Evolutionary conservation across 2,888 invertebrate genomes (phyloP).

Genomic region (Stenodema calcarata): DNA sequence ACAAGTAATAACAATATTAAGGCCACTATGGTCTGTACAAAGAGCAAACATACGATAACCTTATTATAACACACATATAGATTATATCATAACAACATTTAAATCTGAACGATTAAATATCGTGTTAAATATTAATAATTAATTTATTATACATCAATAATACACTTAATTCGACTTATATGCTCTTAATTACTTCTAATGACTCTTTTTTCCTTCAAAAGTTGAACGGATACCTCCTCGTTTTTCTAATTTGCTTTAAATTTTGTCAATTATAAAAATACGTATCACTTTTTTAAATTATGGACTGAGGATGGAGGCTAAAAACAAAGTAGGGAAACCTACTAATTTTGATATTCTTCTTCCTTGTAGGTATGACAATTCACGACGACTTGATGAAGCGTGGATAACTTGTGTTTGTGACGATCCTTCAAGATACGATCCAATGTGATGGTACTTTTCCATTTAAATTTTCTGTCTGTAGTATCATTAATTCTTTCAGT

Average conservation of each 20-base stretch:
- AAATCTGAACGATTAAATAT: conserved; percentile 34
- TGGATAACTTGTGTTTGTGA: too few species aligned
- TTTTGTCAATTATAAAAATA: conserved; percentile 31
- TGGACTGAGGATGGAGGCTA: conserved; percentile 22
- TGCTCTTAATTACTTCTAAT: background rate
- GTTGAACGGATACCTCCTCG: conserved; percentile 23
- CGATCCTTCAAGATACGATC: too few species aligned
- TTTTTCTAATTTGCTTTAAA: background rate
- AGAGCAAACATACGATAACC: conserved; percentile 40
- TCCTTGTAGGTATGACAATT: background rate
- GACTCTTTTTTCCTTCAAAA: background rate
- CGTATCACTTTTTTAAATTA: background rate
- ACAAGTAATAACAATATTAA: conserved; percentile 50
- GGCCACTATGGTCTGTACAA: conserved; percentile 50
- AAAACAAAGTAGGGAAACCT: background rate
- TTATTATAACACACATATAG: conserved; percentile 25
- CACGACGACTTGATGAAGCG: too few species aligned
- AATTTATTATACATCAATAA: conserved; percentile 12
- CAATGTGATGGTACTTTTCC: too few species aligned
- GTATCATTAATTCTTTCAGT: too few species aligned
- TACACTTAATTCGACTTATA: background rate
- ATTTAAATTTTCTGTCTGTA: too few species aligned
- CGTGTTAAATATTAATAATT: background rate
- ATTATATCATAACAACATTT: conserved; percentile 39
- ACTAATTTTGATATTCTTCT: background rate